These are phyloP conservation scores for Raphicerus campestris DNA, from an alignment of 2,113 vertebrate genomes.

Conservation along the genomic window DNA sequence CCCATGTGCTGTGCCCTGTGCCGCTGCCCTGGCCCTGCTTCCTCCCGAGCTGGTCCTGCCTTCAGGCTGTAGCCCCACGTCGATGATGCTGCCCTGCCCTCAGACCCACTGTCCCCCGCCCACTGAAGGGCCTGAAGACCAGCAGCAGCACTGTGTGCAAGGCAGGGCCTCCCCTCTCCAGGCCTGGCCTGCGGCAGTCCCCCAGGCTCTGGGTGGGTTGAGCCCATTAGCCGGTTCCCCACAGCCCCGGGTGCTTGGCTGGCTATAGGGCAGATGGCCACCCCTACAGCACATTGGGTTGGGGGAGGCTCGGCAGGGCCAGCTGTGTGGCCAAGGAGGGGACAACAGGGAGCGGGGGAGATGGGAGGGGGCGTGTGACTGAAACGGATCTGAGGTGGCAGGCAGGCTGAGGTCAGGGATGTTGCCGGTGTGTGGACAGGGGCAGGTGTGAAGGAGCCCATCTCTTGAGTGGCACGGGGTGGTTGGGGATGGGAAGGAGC, in stretches of 20 bases:
- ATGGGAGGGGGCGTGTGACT: accelerated
- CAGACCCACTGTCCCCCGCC: not conserved
- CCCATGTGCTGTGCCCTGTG: accelerated
- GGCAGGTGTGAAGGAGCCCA: not conserved
- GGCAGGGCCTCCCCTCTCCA: accelerated
- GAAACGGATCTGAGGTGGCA: not conserved
- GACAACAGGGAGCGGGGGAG: too few relatives aligned
- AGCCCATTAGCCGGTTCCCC: not conserved
- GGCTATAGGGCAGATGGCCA: not conserved
- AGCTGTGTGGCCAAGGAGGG: not conserved
- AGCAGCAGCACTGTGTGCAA: accelerated
- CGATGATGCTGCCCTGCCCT: not conserved
- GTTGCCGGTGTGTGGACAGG: not conserved
- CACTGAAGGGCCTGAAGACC: accelerated
- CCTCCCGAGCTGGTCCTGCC: accelerated
- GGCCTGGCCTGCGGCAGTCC: not conserved
- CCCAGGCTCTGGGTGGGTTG: accelerated
- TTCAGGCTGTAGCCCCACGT: accelerated
- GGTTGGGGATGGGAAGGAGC: too few relatives aligned
- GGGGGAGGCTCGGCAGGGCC: not conserved
- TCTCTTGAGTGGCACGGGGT: not conserved
- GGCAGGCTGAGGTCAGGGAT: not conserved
- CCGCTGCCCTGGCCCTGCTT: not conserved
- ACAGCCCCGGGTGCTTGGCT: not conserved
- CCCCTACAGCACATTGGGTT: not conserved